A percentile compares a stretch with the other conserved stretches of the same genome.
Conservation (phyloP, 2,113 vertebrate species). For the Ptilonorhynchus violaceus region DNA sequence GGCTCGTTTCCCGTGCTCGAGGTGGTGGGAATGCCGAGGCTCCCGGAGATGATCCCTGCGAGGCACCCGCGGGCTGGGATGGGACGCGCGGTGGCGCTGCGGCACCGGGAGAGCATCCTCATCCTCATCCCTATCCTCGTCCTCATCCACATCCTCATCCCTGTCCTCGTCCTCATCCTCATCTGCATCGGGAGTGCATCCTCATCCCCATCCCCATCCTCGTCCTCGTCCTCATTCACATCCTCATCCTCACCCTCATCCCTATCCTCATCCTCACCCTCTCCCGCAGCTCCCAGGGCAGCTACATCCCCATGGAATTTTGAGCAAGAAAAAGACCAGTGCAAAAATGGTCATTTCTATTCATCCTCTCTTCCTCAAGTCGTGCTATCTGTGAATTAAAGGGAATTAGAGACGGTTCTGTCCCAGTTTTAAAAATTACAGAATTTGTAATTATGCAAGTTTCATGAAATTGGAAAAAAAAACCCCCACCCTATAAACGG, state of each 20-base stretch:
- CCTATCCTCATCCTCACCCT: too few species aligned
- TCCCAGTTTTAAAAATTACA: background rate
- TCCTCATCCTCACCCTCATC: background rate
- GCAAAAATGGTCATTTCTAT: rapidly evolving
- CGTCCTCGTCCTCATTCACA: background rate
- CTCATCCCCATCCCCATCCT: too few species aligned
- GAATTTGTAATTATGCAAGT: background rate
- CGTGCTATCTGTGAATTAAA: background rate
- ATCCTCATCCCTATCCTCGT: too few species aligned
- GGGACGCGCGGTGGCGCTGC: slow-evolving; percentile 62
- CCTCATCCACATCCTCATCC: background rate
- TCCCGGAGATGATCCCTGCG: rapidly evolving
- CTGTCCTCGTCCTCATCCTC: too few species aligned
- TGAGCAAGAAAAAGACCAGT: background rate
- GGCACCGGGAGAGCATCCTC: background rate
- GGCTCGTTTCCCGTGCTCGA: rapidly evolving
- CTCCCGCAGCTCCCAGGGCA: rapidly evolving
- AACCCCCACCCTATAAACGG: rapidly evolving
- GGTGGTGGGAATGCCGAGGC: too few species aligned
- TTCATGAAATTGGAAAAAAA: background rate
- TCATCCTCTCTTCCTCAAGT: background rate
- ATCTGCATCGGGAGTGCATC: too few species aligned
- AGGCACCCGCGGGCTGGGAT: rapidly evolving
- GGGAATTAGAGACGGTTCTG: background rate
- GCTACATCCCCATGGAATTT: rapidly evolving